Base-by-base conservation (phyloP, 30 jellyfish, hydroid and myxozoan species). In the Cassiopea andromeda region DNA sequence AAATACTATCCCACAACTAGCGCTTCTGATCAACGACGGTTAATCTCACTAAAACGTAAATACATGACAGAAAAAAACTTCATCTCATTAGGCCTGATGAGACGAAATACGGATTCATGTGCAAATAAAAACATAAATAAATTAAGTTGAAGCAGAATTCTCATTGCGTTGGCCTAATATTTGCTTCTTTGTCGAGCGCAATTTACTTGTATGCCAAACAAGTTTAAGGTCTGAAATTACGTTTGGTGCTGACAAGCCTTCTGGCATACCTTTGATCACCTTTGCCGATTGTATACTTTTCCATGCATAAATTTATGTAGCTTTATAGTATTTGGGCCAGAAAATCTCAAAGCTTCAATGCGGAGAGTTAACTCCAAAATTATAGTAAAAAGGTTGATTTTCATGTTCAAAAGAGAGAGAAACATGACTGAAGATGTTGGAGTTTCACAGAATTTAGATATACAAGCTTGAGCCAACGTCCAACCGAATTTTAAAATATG, bases 61-160 rank as follows among this genome's bases (percentile, higher is more conserved):
- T 15, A 70, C 79, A 70, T 54, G 19, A 19, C 3, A 19, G 48
- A 9, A 70, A 70, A 4, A 27, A 70, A 70, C 1, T 3, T 9
- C 79, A 77, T 77, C 86, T 49, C 74, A 77, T 77, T 77, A 77
- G 59, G 86, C 69, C 75, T 48, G 54, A 48, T 6, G 19, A 49
- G 75, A 9, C 70, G n/a, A 77, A 49, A 49, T 77, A 27, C 12
- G 86, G 75, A 77, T 77, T 77, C 72, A 8, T 48, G n/a, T 7
- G 72, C 86, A 77, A 77, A 77, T 48, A 77, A 49, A 46, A 54
- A 18, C 48, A 15, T 48, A 49, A 77, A 59, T 48, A n/a, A 48
- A 77, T 77, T 46, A 47, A 19, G 57, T 27, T 17, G 43, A 70
- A 6, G 79, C 79, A 70, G 79, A 9, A 4, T 70, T 70, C 27